Evolutionary conservation across 2,888 invertebrate genomes (phyloP), one percentile per base, ranked within the genome.

Genomic region (Eledona agricola): DNA sequence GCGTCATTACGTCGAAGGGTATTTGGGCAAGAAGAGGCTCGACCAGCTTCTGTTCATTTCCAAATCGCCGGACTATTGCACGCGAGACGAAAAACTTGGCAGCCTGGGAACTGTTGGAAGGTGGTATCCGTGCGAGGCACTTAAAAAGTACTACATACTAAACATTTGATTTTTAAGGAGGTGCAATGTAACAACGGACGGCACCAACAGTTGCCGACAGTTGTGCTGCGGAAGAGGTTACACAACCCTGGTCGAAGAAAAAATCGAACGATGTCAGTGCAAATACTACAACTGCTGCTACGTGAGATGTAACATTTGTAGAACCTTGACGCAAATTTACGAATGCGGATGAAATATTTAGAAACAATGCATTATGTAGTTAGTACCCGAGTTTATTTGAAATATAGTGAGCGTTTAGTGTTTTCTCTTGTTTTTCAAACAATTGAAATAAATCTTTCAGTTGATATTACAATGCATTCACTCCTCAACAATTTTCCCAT

Each of bases 211-310:
- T 49, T 93, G 92, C 78, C 84, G 84, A 61, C 84, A 87, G 55
- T 84, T 93, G 76, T 93, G 93, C 77, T 93, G 93, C 75, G 91
- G 91, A 7, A 85, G 92, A 61, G 91, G 92, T 13, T 85, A 88
- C 70, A 79, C 82, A 58, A 88, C 87, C 4, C 79, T 84, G 62
- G 84, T 85, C 55, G 82, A 85, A 60, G 82, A 83, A 67, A 81
- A 84, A 43, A 81, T 86, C 37, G 88, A 90, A 75, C 80, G 87
- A 70, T 93, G 92, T 77, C 86, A 87, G 70, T 93, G 92, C 80
- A 88, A 88, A 74, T 91, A 90, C 79, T 85, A 89, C 77, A 90
- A 89, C 82, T 93, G 92, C 77, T 93, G 92, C 78, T 89, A 89
- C 75, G 91, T 92, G 54, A 89, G 89, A 79, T 92, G 92, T 78